Percentiles rank a stretch among this genome's conserved stretches.
phyloP scores from a whole-genome alignment of 2,113 vertebrate species.

The Eonycteris spelaea region DNA sequence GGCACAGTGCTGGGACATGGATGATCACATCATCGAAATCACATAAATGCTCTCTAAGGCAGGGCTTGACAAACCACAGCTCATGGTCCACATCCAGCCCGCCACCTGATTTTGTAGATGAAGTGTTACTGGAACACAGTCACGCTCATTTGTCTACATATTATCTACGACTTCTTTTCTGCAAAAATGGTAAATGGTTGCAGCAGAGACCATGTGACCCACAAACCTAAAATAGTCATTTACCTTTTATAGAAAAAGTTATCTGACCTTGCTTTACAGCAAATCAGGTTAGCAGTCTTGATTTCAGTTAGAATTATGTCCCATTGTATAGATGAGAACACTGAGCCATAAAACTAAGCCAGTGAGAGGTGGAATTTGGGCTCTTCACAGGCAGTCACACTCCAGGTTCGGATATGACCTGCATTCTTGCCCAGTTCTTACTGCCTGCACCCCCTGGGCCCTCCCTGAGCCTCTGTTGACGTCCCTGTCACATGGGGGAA shows the following conservation, averaged over 20 bases:
- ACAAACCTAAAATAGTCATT: background rate
- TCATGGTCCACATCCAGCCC: background rate
- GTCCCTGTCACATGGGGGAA: background rate
- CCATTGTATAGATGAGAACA: background rate
- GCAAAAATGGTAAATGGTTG: background rate
- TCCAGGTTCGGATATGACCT: background rate
- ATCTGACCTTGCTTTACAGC: background rate
- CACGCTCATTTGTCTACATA: rapidly evolving
- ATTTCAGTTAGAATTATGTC: too few species aligned
- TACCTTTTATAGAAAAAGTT: background rate
- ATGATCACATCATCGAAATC: background rate
- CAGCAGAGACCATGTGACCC: background rate
- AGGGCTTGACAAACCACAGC: background rate
- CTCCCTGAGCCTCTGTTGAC: background rate
- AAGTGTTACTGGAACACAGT: background rate
- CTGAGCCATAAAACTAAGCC: background rate
- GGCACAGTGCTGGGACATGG: background rate
- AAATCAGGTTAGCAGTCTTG: background rate
- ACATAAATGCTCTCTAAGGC: background rate
- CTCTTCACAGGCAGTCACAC: rapidly evolving
- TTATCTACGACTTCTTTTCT: background rate
- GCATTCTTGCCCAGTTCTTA: background rate
- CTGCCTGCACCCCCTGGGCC: background rate
- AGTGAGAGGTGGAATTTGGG: background rate
- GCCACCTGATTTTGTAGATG: background rate